phyloP scores from a whole-genome alignment of 2,797 vertebrate genomes.

The Lagorchestes hirsutus region DNA sequence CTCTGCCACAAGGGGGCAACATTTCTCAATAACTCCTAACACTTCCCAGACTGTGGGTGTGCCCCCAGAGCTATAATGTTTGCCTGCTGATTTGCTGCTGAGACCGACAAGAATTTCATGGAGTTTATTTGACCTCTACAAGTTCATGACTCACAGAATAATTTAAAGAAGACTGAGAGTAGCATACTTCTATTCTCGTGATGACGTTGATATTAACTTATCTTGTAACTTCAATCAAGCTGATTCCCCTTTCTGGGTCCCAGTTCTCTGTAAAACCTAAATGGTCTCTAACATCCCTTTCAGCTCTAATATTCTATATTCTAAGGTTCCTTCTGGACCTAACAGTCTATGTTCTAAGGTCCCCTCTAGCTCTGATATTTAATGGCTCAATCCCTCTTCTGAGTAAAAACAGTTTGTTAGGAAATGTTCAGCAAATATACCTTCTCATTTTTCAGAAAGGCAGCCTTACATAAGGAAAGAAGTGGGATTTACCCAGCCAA shows the following conservation, averaged over 20 bases:
- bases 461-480: not conserved
- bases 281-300: not conserved
- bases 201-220: not conserved
- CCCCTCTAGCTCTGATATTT: not conserved
- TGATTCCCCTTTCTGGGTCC: not conserved
- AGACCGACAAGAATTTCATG: not conserved
- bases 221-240: not conserved
- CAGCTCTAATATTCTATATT: not conserved
- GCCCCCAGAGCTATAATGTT: not conserved
- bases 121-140: not conserved
- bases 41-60: not conserved
- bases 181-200: not conserved
- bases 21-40: not conserved
- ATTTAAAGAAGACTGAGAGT: not conserved
- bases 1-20: slow-evolving; percentile 2
- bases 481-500: not conserved
- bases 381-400: not conserved
- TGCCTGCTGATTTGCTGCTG: not conserved
- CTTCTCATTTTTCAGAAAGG: not conserved
- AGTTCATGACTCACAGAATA: not conserved
- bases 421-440: not conserved
- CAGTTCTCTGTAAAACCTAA: not conserved
- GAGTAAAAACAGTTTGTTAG: not conserved
- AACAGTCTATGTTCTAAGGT: not conserved
- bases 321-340: not conserved